Evolutionary conservation across 2,113 vertebrate species (phyloP), one percentile per base, ranked within the genome.

Genomic region (Setophaga petechia): DNA sequence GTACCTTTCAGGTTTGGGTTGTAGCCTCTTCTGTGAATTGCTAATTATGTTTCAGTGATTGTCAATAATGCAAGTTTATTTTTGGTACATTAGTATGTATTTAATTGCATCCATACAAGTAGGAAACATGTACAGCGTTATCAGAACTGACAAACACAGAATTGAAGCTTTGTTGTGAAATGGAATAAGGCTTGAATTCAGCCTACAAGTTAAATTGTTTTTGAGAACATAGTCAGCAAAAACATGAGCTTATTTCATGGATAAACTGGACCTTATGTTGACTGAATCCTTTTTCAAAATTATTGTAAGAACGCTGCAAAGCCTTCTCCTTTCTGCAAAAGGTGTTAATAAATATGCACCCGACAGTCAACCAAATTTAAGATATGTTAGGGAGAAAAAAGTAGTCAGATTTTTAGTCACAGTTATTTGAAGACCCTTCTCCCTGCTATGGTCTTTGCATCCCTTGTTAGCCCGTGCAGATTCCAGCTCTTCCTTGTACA

Each of bases 171-270:
- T 68, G 5, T 11, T 49, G n/a, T 44, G 44, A 24, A 39, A 87
- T 68, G 91, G 91, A 95, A 84, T 71, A 80, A n/a, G 23, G 30
- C 62, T 79, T 91, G 66, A 76, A 86, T 96, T 94, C 90, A 91
- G 69, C 69, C 94, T 94, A 90, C 72, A 92, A 84, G 54, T 75
- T 93, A 83, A 59, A 47, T 20, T 68, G 20, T 5, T 80, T 91
- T 84, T 76, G 68, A 72, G 73, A 59, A 68, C 43, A 10, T 19
- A n/a, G 39, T 43, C 44, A 47, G 46, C 63, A 30, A 73, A 74
- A 74, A 18, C 44, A 31, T 30, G 11, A 5, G 31, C 25, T 43
- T 78, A 31, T 16, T 63, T 69, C 0, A 16, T 28, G 19, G 46
- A 52, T 71, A 47, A 78, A 62, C 12, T 49, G 47, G 46, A 47